phyloP scores from a whole-genome alignment of 2,797 vertebrate species.

The Pipistrellus pygmaeus region DNA sequence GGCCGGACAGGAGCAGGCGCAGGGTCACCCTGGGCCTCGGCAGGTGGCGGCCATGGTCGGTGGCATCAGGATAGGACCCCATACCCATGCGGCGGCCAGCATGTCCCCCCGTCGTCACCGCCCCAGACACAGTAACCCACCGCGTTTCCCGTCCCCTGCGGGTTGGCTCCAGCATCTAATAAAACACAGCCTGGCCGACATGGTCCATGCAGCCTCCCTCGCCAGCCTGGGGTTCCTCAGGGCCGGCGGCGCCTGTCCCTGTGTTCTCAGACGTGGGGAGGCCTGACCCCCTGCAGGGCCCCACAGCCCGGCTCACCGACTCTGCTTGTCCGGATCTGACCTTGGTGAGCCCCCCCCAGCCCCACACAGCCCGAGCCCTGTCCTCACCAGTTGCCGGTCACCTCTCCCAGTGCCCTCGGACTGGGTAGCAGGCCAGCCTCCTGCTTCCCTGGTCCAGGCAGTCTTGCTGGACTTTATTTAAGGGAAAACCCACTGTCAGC shows the following conservation, averaged over 20 bases:
- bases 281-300: not conserved
- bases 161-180: accelerated
- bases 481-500: not conserved
- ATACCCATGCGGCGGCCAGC: accelerated
- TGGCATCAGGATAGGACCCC: not conserved
- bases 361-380: accelerated
- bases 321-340: too few relatives aligned
- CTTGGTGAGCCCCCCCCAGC: accelerated
- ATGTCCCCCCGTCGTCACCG: not conserved
- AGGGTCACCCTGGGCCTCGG: accelerated
- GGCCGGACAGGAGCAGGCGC: accelerated
- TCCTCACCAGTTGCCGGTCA: too few relatives aligned
- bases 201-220: accelerated
- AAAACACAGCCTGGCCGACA: accelerated
- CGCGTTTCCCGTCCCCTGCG: accelerated
- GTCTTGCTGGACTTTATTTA: not conserved
- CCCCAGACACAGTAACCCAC: not conserved
- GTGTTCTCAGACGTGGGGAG: accelerated
- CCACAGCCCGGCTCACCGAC: not conserved
- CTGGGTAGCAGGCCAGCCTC: too few relatives aligned
- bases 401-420: not conserved
- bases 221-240: not conserved
- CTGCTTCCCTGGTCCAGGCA: not conserved
- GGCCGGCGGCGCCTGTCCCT: accelerated
- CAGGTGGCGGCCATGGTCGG: accelerated